Conservation (phyloP, 2,113 vertebrate species). For the Myiozetetes cayanensis region DNA sequence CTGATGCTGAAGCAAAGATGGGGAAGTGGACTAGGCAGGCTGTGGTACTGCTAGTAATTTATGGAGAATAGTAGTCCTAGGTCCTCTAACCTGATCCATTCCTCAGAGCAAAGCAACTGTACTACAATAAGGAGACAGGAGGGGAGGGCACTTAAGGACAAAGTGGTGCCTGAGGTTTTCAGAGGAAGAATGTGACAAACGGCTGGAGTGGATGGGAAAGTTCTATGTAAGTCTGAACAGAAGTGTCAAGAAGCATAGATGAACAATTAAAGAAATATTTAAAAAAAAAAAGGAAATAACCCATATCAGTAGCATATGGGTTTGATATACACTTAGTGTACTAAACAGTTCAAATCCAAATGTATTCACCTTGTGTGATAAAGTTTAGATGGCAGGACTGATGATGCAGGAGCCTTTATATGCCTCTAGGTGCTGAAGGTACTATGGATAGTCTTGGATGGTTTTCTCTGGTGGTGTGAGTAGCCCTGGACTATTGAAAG, state of each 20-base stretch:
- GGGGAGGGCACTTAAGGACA: background rate
- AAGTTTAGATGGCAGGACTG: background rate
- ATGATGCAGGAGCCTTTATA: background rate
- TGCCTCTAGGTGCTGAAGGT: background rate
- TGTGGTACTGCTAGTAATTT: background rate
- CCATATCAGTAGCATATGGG: no score
- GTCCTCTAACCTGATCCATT: background rate
- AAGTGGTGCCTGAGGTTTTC: background rate
- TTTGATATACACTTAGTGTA: background rate
- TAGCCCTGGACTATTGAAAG: background rate
- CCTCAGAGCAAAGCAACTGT: background rate
- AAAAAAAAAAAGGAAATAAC: background rate
- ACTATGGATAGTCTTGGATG: background rate
- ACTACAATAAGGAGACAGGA: background rate
- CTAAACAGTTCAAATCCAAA: background rate
- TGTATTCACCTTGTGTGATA: background rate
- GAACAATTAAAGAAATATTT: background rate
- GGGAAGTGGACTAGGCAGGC: background rate
- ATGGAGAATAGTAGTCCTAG: background rate
- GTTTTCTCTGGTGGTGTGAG: background rate
- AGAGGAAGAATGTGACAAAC: fast-evolving
- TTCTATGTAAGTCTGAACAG: background rate
- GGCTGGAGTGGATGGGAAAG: background rate
- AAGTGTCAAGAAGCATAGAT: background rate
- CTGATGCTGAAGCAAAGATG: background rate